These are phyloP conservation scores for Phenganax subtilis DNA, from an alignment of 92 coral and sea anemone genomes.

Conservation along the genomic window DNA sequence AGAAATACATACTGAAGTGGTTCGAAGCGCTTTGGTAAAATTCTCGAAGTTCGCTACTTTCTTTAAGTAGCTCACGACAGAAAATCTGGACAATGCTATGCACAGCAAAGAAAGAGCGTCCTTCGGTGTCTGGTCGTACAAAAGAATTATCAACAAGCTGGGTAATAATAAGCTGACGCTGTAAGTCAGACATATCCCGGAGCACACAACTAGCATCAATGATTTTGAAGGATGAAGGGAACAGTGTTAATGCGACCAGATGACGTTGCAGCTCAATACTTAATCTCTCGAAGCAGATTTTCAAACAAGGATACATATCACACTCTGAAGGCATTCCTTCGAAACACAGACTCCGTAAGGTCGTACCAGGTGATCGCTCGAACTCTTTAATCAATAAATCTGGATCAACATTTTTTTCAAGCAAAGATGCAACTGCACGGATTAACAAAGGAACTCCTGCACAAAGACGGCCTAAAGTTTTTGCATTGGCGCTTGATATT, in stretches of 20 bases:
- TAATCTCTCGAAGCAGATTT: constrained; percentile 74
- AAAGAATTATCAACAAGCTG: constrained; percentile 82
- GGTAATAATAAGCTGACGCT: constrained; percentile 62
- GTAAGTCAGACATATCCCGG: constrained; percentile 64
- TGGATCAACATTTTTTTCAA: constrained; percentile 75
- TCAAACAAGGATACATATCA: constrained; percentile 80
- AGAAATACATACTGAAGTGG: constrained; percentile 70
- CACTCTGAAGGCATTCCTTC: constrained; percentile 72
- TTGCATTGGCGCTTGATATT: constrained; percentile 61
- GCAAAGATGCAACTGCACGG: constrained; percentile 83
- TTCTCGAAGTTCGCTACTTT: constrained; percentile 42
- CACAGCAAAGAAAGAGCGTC: constrained; percentile 60
- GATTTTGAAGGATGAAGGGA: constrained; percentile 74
- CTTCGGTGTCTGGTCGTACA: constrained; percentile 65
- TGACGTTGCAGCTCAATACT: constrained; percentile 61
- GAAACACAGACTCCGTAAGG: constrained; percentile 65
- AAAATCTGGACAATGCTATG: constrained; percentile 86
- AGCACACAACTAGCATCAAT: constrained; percentile 67
- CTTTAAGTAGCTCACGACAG: constrained; percentile 59
- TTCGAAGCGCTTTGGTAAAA: constrained; percentile 59
- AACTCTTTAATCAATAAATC: constrained; percentile 70
- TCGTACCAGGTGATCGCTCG: constrained; percentile 76
- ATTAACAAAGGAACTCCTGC: constrained; percentile 89
- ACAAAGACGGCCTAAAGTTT: constrained; percentile 66
- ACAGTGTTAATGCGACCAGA: constrained; percentile 71